Base-by-base conservation (phyloP, 2,113 vertebrate genomes). In the Actinemys pallida region DNA sequence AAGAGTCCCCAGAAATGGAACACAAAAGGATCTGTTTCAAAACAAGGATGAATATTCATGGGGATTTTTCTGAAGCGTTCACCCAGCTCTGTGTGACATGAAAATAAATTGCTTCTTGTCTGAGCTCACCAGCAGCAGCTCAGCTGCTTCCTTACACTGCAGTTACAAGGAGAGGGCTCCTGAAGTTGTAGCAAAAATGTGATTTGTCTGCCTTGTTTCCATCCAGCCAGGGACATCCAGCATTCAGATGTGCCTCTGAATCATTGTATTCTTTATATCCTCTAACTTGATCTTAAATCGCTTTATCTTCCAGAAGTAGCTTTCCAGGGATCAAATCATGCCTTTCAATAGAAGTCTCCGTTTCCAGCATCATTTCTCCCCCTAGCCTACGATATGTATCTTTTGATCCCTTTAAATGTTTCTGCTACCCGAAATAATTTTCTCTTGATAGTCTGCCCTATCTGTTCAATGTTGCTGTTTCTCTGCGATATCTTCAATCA, bases 351-450 rank as follows among this genome's bases (percentile, higher is more conserved):
- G 89, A 84, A 83, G 22, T 20, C 25, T 72, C 5, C n/a, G 42
- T 50, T 90, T 53, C 31, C 84, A 81, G 10, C 87, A 57, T 52
- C 1, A 76, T 90, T n/a, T 93, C 86, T 39, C 29, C 16, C 81
- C 50, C n/a, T n/a, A 1, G n/a, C 19, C 86, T 17, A n/a, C 31
- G 14, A 81, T 62, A 31, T 24, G 4, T 90, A 86, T 89, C 90
- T 86, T 54, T 83, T 31, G 24, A 29, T 84, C 49, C 53, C 90
- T 92, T 96, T 84, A 93, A 93, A 76, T 65, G 47, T 69, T 86
- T 20, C 42, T 81, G 22, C 35, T 90, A 78, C 54, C 14, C 16
- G 57, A 83, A 90, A 90, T 92, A 88, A 22, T 88, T 96, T 81
- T 31, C 72, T 42, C 90, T 92, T 52, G 39, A 92, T 54, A 88